Conservation (phyloP, 2,113 vertebrate species). For the Myanophis thanlyinensis region DNA sequence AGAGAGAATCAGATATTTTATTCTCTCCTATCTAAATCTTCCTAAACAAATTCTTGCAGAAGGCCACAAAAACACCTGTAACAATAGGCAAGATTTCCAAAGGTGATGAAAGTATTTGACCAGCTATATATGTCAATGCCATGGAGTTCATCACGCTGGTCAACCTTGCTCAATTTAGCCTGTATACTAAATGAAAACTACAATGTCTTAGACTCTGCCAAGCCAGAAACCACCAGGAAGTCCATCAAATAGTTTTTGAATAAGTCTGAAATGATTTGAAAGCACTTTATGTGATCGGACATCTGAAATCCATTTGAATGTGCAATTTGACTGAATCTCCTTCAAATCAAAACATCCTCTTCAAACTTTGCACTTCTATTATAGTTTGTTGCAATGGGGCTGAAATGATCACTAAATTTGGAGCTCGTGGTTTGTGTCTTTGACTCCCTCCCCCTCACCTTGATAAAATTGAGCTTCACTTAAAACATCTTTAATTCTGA, state of each 20-base stretch:
- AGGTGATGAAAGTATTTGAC: neutral
- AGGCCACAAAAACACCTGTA: neutral
- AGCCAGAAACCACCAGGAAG: neutral
- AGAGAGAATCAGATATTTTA: neutral
- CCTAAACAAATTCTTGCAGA: neutral
- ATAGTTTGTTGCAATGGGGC: slow-evolving; percentile 2
- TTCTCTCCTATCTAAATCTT: neutral
- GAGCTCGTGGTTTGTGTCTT: neutral
- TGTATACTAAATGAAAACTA: neutral
- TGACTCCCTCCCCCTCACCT: slow-evolving; percentile 13
- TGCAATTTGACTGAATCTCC: neutral
- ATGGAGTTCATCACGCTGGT: neutral
- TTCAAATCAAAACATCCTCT: neutral
- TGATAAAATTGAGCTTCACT: slow-evolving; percentile 40
- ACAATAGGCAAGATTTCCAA: neutral
- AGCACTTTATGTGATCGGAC: neutral
- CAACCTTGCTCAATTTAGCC: neutral
- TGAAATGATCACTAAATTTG: neutral
- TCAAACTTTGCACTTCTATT: neutral
- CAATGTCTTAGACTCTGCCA: neutral
- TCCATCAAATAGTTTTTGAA: neutral
- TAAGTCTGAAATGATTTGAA: neutral
- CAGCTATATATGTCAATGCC: neutral
- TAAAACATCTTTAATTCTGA: slow-evolving; percentile 67
- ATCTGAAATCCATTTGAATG: neutral